Evolutionary conservation across 2,888 invertebrate species (phyloP).

Genomic region (Mimachlamys varia): DNA sequence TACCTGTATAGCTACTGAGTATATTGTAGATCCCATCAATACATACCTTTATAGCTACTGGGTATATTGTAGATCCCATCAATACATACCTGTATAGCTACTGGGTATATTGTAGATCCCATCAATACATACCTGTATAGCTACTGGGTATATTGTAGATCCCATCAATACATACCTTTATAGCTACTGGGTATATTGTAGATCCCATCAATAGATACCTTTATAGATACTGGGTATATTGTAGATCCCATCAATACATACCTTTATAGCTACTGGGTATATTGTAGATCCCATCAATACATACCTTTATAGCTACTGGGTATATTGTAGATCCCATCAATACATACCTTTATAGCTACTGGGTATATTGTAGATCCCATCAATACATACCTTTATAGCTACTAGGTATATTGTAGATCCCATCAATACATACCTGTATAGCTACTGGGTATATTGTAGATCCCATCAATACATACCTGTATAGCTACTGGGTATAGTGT

Average conservation of each 20-base stretch:
- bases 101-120: no score
- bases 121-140: conserved; percentile 90
- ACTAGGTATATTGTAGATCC: conserved; percentile 98
- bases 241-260: conserved; percentile 99
- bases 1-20: no score
- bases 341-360: conserved; percentile 99
- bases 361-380: no score
- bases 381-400: conserved; percentile 92
- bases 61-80: conserved; percentile 99
- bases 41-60: conserved; percentile 96
- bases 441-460: no score
- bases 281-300: conserved; percentile 37
- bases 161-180: conserved; percentile 99
- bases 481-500: conserved; percentile 99
- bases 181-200: no score
- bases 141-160: conserved; percentile 97
- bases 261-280: no score
- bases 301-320: conserved; percentile 98
- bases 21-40: no score
- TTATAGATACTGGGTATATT: conserved; percentile 99
- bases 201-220: conserved; percentile 84
- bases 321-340: conserved; percentile 99
- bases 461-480: conserved; percentile 86
- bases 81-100: conserved; percentile 99
- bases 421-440: conserved; percentile 99